Conservation (phyloP, 2,113 vertebrate species). For the Eretmochelys imbricata region DNA sequence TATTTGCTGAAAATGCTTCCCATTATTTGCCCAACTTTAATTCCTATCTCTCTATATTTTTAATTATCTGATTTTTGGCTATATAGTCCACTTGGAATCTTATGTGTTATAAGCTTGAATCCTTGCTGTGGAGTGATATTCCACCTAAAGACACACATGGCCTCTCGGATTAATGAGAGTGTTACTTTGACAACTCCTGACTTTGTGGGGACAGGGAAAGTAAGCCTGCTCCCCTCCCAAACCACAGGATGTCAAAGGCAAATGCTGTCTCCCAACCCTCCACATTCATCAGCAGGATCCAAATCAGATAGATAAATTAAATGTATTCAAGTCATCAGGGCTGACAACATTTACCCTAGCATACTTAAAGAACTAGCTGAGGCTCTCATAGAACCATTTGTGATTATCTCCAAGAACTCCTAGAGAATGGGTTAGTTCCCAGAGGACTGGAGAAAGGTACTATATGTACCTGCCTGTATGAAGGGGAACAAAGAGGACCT, state of each 20-base stretch:
- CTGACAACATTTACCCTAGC: not conserved
- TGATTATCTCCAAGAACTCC: not conserved
- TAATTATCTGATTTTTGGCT: not conserved
- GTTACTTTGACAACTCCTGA: not conserved
- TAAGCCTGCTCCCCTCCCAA: not conserved
- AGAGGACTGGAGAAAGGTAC: not conserved
- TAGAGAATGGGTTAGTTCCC: not conserved
- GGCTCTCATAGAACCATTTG: not conserved
- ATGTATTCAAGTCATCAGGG: not conserved
- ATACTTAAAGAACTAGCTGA: not conserved
- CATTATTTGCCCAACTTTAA: not conserved
- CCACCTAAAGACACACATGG: not conserved
- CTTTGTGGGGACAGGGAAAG: not conserved
- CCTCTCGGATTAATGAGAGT: not conserved
- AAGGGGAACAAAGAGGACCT: not conserved
- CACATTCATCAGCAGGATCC: not conserved
- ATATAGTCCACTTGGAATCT: not conserved
- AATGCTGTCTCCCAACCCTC: not conserved
- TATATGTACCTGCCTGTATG: not conserved
- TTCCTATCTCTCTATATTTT: not conserved
- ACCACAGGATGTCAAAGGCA: not conserved
- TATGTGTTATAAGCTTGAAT: not conserved
- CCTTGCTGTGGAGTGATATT: not conserved
- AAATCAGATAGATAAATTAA: not conserved
- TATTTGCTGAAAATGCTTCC: fast-evolving